These are phyloP conservation scores for Drosophila sp. DNA, from an alignment of 1,140 invertebrate species.

Conservation along the genomic window DNA sequence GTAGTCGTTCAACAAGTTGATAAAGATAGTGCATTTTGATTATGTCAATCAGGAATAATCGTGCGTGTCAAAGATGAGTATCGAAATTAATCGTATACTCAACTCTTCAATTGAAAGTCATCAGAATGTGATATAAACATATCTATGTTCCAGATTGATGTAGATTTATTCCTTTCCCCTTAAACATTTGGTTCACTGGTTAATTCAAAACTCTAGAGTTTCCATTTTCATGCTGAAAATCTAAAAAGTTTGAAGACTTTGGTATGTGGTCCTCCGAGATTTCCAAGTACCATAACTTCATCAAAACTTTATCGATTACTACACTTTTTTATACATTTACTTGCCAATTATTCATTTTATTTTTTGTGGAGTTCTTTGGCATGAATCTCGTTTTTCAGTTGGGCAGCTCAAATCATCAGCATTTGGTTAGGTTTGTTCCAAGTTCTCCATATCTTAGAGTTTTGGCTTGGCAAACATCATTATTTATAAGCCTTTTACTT, in stretches of 20 bases:
- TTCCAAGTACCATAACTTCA: not conserved
- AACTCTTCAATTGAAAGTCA: too few species aligned
- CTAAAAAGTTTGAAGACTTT: too few species aligned
- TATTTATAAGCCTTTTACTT: conserved; percentile 36
- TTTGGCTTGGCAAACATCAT: conserved; percentile 22
- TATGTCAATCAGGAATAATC: not conserved
- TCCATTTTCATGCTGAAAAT: too few species aligned
- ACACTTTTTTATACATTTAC: not conserved
- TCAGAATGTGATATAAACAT: too few species aligned
- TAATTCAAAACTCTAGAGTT: too few species aligned
- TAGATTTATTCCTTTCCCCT: too few species aligned
- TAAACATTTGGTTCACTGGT: too few species aligned
- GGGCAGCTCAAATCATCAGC: not conserved
- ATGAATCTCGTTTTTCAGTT: not conserved
- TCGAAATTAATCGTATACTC: too few species aligned
- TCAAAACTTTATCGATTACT: not conserved
- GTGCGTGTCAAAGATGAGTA: not conserved
- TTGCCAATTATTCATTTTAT: not conserved
- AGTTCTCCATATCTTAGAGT: not conserved
- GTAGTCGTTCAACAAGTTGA: not conserved
- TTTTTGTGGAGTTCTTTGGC: not conserved
- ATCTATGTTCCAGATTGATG: too few species aligned
- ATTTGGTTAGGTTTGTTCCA: not conserved
- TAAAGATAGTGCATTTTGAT: not conserved
- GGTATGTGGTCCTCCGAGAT: too few species aligned